A percentile compares a stretch with the other conserved stretches of the same genome.
These are phyloP conservation scores for Volucella inanis DNA, from an alignment of 2,888 invertebrate genomes.

Conservation along the genomic window DNA sequence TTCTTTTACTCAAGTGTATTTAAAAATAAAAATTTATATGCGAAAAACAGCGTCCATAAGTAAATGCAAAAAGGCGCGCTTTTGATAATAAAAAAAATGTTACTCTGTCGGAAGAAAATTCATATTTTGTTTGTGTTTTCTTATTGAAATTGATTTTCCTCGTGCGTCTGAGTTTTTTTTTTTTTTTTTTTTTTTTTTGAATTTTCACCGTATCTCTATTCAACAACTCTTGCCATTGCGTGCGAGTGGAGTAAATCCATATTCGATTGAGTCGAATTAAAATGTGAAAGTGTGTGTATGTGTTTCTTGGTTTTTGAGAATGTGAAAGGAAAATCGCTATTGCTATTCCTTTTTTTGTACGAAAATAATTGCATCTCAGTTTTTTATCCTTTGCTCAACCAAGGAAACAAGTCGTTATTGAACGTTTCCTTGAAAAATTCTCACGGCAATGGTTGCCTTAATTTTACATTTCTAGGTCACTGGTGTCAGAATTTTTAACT, in stretches of 20 bases:
- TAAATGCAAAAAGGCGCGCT: conserved; percentile 46
- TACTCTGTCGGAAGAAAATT: conserved; percentile 32
- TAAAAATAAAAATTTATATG: not conserved
- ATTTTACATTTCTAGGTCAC: conserved; percentile 36
- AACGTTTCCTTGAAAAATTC: conserved; percentile 38
- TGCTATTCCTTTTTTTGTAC: conserved; percentile 27
- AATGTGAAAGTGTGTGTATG: conserved; percentile 46
- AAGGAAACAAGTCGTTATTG: conserved; percentile 32
- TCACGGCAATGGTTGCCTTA: conserved; percentile 23
- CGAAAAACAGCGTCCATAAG: not conserved
- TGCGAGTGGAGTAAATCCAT: conserved; percentile 54
- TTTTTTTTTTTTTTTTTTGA: conserved; percentile 16
- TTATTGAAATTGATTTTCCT: conserved; percentile 57
- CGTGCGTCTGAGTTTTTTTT: conserved; percentile 18
- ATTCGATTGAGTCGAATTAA: conserved; percentile 38
- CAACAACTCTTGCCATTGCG: conserved; percentile 55
- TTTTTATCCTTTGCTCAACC: conserved; percentile 1
- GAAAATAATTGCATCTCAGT: conserved; percentile 45
- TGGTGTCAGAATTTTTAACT: conserved; percentile 42
- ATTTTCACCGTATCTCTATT: conserved; percentile 46
- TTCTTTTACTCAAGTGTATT: not conserved
- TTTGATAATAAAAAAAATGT: conserved; percentile 36
- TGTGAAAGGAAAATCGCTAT: conserved; percentile 18
- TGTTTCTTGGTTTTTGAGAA: conserved; percentile 19
- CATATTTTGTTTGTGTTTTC: conserved; percentile 46